phyloP scores from a whole-genome alignment of 2,797 vertebrate species.

The Leptatherina wallacei region DNA sequence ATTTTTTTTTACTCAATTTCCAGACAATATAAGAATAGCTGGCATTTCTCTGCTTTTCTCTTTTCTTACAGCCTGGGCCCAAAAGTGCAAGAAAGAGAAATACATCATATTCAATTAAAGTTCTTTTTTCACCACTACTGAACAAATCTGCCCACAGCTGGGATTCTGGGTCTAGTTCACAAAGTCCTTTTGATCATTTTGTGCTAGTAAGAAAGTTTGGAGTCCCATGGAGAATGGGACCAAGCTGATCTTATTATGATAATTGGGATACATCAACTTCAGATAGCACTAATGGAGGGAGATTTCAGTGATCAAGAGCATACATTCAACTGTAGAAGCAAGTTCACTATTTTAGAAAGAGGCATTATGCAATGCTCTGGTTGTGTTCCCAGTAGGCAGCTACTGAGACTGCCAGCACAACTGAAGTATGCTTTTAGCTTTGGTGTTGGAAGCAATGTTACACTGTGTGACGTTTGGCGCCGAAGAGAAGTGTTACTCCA shows the following conservation, averaged over 20 bases:
- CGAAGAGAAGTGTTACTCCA: constrained; percentile 48
- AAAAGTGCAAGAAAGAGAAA: constrained; percentile 70
- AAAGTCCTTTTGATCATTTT: constrained; percentile 82
- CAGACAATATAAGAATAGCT: constrained; percentile 43
- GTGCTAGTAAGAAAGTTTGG: constrained; percentile 74
- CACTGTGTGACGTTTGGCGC: constrained; percentile 45
- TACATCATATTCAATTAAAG: constrained; percentile 79
- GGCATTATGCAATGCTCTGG: constrained; percentile 67
- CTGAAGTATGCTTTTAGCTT: constrained; percentile 62
- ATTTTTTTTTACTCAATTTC: constrained; percentile 31
- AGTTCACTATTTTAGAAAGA: constrained; percentile 69
- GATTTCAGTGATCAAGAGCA: constrained; percentile 78
- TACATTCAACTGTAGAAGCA: constrained; percentile 65
- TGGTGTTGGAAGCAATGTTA: constrained; percentile 37
- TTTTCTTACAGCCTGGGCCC: constrained; percentile 27
- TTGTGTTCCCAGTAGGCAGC: constrained; percentile 64
- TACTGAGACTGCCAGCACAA: constrained; percentile 51
- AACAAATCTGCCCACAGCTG: constrained; percentile 78
- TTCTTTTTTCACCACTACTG: constrained; percentile 67
- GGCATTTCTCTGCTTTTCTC: constrained; percentile 53
- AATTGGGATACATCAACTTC: constrained; percentile 82
- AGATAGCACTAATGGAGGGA: constrained; percentile 76
- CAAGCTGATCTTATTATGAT: constrained; percentile 80
- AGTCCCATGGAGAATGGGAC: constrained; percentile 75
- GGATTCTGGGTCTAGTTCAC: constrained; percentile 79